phyloP scores from a whole-genome alignment of 2,888 invertebrate genomes.

The Drosophila subsilvestris region DNA sequence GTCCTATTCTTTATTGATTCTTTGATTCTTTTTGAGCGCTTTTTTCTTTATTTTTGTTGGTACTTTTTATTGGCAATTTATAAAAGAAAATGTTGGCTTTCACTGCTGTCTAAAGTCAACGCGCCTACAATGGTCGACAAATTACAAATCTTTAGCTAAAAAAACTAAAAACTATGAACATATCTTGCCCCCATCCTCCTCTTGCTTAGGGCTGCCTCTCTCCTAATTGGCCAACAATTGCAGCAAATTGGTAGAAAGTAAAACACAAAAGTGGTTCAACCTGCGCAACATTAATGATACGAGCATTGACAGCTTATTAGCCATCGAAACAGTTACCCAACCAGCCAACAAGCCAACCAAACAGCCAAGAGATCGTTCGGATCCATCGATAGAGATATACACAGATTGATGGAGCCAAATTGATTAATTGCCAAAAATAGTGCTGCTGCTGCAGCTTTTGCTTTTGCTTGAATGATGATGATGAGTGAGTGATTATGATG shows the following conservation, averaged over 20 bases:
- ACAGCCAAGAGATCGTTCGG: background rate
- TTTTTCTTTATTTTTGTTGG: background rate
- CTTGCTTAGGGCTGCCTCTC: slow-evolving; percentile 6
- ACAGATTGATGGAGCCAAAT: slow-evolving; percentile 3
- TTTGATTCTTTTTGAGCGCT: too few species aligned
- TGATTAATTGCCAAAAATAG: slow-evolving; percentile 51
- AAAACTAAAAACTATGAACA: slow-evolving; percentile 49
- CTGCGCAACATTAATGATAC: slow-evolving; percentile 59
- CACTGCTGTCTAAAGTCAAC: slow-evolving; percentile 30
- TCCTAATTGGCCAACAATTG: slow-evolving; percentile 64
- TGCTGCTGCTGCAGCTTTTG: slow-evolving; percentile 19
- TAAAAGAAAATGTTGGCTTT: slow-evolving; percentile 52
- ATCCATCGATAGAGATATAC: slow-evolving; percentile 6
- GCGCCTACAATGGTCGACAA: slow-evolving; percentile 55
- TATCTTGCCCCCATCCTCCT: too few species aligned
- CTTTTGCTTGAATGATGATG: slow-evolving; percentile 14
- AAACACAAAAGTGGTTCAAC: slow-evolving; percentile 47
- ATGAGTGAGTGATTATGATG: slow-evolving; percentile 16
- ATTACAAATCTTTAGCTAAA: slow-evolving; percentile 75
- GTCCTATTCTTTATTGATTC: too few species aligned
- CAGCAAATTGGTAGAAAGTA: slow-evolving; percentile 75
- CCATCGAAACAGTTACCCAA: slow-evolving; percentile 67
- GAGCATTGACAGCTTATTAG: slow-evolving; percentile 55
- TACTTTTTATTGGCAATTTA: background rate
- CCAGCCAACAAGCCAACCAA: slow-evolving; percentile 40